Evolutionary conservation across 2,888 invertebrate species (phyloP), one percentile per base, ranked within the genome.

Genomic region (Dioctria linearis): DNA sequence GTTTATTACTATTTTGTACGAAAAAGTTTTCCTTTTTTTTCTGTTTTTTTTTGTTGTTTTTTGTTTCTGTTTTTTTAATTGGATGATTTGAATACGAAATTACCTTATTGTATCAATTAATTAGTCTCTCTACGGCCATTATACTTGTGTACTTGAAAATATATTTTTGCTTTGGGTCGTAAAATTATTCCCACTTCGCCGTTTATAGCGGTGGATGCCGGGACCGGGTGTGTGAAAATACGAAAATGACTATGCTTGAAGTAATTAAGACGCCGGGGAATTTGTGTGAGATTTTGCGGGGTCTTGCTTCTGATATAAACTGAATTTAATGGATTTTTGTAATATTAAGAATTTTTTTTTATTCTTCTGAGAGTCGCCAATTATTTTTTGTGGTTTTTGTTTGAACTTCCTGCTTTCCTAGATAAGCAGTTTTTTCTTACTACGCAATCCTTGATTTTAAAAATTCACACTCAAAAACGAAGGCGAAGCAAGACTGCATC

Each of bases 141-240:
- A 25, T 25, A 25, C 25, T 25, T 25, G 25, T 25, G 25, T 2
- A 25, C 25, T 25, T 25, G 25, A 25, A 25, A 25, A 25, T 25
- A 25, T 25, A 73, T 57, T 59, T 40, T 73, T 25, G 73, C 73
- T 57, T 73, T 73, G 73, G 57, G 54, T 42, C 39, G 37, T 51
- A 40, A 76, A 76, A 76, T 63, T 63, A 76, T 63, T 46, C 76
- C 61, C 49, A 61, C 61, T 76, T 63, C 61, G 37, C 63, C n/a
- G 39, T 42, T 63, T 63, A 63, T 40, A 25, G 76, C 25, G 63
- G 57, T 46, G 42, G 76, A 25, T 61, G 63, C 49, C 63, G 39
- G 42, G 9, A 25, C 69, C 61, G 63, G 76, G 76, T 63, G 76
- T 25, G 76, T 63, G 54, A 46, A 43, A 61, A 37, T 46, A 13